phyloP scores from a whole-genome alignment of 1,140 invertebrate genomes.

The Zaprionus camerounensis region DNA sequence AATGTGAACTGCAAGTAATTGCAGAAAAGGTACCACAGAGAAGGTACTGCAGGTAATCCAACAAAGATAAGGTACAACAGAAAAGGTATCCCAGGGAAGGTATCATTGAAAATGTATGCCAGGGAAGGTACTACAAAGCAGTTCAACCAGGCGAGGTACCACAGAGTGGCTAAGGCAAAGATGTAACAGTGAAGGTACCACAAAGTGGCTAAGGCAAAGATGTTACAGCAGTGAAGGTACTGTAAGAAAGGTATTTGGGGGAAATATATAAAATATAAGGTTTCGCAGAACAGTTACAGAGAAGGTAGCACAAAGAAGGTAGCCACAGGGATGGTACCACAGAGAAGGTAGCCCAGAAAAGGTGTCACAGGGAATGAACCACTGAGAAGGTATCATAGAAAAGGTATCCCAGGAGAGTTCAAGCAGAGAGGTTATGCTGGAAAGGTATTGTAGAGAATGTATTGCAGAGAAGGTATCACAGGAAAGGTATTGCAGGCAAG shows the following conservation, averaged over 20 bases:
- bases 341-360: neutral
- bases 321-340: too few species aligned
- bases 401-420: neutral
- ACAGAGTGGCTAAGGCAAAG: neutral
- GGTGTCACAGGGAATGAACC: neutral
- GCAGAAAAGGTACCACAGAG: too few species aligned
- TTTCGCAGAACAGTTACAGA: too few species aligned
- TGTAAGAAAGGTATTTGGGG: neutral
- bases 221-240: too few species aligned
- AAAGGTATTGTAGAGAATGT: neutral
- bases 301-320: too few species aligned
- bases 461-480: too few species aligned
- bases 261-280: neutral
- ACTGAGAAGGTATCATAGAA: neutral
- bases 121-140: neutral
- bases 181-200: too few species aligned
- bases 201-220: neutral
- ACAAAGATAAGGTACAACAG: neutral
- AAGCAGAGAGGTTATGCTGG: neutral
- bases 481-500: neutral
- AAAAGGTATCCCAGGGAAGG: neutral
- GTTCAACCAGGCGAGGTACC: neutral
- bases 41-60: neutral
- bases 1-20: neutral
- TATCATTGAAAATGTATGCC: neutral